A percentile compares a stretch with the other conserved stretches of the same genome.
Conservation (phyloP, 2,113 vertebrate species). For the Antigone vipio region DNA sequence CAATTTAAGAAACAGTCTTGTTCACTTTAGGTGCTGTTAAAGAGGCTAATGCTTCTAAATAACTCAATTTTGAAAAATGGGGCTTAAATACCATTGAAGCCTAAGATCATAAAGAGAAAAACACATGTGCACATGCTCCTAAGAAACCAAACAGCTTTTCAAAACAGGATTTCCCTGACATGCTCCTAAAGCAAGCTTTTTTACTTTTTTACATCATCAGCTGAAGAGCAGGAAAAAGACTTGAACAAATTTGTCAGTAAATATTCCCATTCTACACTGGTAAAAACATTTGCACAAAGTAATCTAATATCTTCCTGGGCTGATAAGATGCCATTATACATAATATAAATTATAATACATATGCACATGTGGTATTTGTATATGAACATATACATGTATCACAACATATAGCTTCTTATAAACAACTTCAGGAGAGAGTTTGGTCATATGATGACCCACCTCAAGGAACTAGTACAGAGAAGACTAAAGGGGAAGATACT, state of each 20-base stretch:
- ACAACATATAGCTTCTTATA: background rate
- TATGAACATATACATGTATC: background rate
- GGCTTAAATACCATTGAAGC: conserved; percentile 3
- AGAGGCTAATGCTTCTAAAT: background rate
- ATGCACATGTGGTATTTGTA: background rate
- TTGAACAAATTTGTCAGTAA: background rate
- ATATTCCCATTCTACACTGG: background rate
- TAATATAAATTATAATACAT: background rate
- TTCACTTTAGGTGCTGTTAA: background rate
- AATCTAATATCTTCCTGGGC: background rate
- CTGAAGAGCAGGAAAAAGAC: background rate
- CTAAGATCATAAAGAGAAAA: conserved; percentile 12
- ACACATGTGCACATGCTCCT: background rate
- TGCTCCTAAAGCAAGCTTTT: background rate
- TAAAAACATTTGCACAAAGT: background rate
- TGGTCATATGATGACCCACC: background rate
- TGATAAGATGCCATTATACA: background rate
- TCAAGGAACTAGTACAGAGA: background rate
- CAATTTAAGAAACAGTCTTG: background rate
- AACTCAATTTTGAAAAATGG: background rate
- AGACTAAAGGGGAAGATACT: background rate
- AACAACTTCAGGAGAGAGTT: background rate
- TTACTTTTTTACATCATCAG: background rate
- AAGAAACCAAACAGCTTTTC: conserved; percentile 14
- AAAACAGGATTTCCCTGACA: background rate